phyloP scores from a whole-genome alignment of 2,797 vertebrate species.

The Dicrostonyx torquatus region DNA sequence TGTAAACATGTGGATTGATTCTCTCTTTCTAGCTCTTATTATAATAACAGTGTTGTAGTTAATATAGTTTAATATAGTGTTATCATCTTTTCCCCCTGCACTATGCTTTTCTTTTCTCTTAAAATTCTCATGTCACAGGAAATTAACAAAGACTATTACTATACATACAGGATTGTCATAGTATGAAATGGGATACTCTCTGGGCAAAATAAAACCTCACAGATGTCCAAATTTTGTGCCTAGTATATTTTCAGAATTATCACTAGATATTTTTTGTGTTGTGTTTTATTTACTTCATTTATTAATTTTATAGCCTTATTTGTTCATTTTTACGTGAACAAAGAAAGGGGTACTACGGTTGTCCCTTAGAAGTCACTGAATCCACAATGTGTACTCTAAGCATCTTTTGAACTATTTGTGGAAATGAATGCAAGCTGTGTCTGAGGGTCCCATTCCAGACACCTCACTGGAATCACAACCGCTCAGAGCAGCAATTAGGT shows the following conservation, averaged over 20 bases:
- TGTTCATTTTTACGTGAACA: constrained; percentile 5
- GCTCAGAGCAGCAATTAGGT: background rate
- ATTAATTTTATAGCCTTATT: constrained; percentile 12
- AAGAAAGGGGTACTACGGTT: background rate
- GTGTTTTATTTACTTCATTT: background rate
- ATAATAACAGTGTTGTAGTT: background rate
- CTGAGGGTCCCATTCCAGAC: background rate
- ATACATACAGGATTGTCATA: background rate
- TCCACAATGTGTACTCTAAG: background rate
- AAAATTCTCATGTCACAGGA: constrained; percentile 51
- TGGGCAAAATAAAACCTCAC: background rate
- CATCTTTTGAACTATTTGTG: background rate
- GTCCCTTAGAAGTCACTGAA: background rate
- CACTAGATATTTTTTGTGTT: background rate
- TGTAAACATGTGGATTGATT: constrained; percentile 27
- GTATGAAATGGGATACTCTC: background rate
- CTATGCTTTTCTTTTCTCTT: constrained; percentile 28
- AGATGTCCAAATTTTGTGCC: constrained; percentile 33
- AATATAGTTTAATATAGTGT: constrained; percentile 2
- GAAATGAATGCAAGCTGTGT: background rate
- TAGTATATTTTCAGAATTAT: constrained; percentile 20
- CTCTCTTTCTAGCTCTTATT: constrained; percentile 54
- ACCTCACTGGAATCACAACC: background rate
- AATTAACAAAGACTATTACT: constrained; percentile 28
- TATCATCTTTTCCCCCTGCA: constrained; percentile 42